phyloP scores from a whole-genome alignment of 2,797 vertebrate genomes.

The Manis pentadactyla region DNA sequence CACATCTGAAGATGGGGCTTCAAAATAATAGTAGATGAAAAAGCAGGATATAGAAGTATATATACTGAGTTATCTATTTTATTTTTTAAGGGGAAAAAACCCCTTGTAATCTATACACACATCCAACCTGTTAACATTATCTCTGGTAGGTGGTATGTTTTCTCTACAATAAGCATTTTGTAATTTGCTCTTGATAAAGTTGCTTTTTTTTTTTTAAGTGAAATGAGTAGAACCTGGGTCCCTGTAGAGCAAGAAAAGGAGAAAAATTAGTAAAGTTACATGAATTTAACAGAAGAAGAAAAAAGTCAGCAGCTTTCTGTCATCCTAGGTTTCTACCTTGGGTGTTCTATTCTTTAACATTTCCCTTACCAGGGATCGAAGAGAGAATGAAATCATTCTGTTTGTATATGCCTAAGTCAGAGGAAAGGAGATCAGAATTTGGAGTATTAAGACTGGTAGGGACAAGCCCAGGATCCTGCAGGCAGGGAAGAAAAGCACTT shows the following conservation, averaged over 20 bases:
- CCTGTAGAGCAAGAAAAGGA: conserved; percentile 26
- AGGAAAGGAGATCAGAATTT: background rate
- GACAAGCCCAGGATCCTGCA: background rate
- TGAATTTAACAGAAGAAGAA: background rate
- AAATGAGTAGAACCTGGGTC: background rate
- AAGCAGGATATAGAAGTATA: background rate
- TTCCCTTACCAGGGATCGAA: background rate
- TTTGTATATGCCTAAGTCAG: background rate
- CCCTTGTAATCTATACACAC: background rate
- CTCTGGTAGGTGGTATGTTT: background rate
- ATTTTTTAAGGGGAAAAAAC: background rate
- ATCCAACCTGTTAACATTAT: background rate
- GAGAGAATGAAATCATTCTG: background rate
- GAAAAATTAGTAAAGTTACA: background rate
- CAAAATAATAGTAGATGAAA: background rate
- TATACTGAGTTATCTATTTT: background rate
- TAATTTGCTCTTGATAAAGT: background rate
- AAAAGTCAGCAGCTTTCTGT: background rate
- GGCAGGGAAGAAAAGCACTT: background rate
- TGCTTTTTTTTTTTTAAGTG: background rate
- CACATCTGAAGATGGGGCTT: background rate
- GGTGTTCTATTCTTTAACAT: background rate
- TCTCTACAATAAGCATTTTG: background rate
- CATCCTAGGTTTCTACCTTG: background rate
- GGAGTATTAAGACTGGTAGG: background rate